Percentiles rank a stretch among this genome's conserved stretches.
Evolutionary conservation across 2,113 vertebrate genomes (phyloP).

Genomic region (Peromyscus maniculatus): DNA sequence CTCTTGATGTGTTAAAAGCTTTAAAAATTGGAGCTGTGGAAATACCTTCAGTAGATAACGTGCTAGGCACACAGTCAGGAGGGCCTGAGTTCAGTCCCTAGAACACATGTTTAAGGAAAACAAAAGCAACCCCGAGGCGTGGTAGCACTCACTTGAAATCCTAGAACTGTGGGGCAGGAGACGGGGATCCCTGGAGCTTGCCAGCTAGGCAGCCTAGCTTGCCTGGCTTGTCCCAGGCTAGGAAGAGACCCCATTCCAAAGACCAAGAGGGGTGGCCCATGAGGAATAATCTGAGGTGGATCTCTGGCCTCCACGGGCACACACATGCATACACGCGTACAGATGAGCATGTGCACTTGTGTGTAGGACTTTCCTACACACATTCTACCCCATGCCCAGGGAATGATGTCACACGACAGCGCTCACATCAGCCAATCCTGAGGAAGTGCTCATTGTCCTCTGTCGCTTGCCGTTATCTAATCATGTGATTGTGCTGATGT

Average conservation of each 20-base stretch:
- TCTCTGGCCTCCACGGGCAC: neutral
- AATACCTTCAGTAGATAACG: neutral
- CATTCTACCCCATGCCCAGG: neutral
- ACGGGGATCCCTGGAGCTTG: neutral
- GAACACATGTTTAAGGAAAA: neutral
- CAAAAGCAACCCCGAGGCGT: neutral
- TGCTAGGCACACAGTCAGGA: neutral
- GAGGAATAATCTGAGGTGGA: neutral
- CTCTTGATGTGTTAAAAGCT: neutral
- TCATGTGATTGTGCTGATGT: slow-evolving; percentile 4
- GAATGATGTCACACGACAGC: neutral
- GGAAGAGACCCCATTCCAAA: neutral
- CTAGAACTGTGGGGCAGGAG: neutral
- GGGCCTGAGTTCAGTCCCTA: neutral
- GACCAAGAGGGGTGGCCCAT: neutral
- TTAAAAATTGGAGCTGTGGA: neutral
- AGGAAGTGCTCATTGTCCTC: neutral
- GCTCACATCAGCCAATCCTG: neutral
- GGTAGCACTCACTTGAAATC: neutral
- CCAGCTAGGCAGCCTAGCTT: neutral
- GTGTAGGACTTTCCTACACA: neutral
- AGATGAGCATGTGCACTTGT: no score
- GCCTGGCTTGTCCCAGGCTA: neutral
- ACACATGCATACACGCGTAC: neutral
- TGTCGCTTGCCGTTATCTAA: neutral